A percentile compares a stretch with the other conserved stretches of the same genome.
Evolutionary conservation across 2,888 invertebrate species (phyloP).

Genomic region (Alloscopus bannaensis): DNA sequence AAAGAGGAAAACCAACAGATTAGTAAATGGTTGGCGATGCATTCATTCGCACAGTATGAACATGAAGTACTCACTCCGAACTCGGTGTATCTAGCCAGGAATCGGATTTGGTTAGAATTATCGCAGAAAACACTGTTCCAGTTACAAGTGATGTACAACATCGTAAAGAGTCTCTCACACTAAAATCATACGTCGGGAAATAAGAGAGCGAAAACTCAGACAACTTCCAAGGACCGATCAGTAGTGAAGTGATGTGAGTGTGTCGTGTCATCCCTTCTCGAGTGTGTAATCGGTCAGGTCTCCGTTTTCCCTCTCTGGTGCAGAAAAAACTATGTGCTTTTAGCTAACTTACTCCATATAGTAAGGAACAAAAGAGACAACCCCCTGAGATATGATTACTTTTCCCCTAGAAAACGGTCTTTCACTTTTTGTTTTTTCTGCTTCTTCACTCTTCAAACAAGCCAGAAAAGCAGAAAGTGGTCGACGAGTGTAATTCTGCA

Average conservation of each 20-base stretch:
- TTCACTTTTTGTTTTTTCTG: constrained; percentile 40
- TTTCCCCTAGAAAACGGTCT: constrained; percentile 41
- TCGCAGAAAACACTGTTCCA: too few relatives aligned
- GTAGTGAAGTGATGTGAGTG: constrained; percentile 45
- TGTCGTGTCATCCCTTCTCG: constrained; percentile 58
- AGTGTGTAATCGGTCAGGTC: constrained; percentile 64
- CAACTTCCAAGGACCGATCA: constrained; percentile 31
- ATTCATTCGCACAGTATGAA: constrained; percentile 16
- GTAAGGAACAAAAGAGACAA: constrained; percentile 34
- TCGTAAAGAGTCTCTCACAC: too few relatives aligned
- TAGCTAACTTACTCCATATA: constrained; percentile 20
- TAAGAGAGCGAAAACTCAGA: constrained; percentile 15
- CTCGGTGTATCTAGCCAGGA: too few relatives aligned
- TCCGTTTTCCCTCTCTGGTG: too few relatives aligned
- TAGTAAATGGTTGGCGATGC: constrained; percentile 44
- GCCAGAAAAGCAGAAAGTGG: constrained; percentile 19
- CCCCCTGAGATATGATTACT: constrained; percentile 47
- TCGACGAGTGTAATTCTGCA: too few relatives aligned
- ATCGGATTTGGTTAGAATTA: too few relatives aligned
- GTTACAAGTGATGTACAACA: too few relatives aligned
- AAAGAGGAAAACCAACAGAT: constrained; percentile 47
- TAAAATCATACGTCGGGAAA: not conserved
- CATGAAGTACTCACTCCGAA: not conserved
- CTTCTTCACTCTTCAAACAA: constrained; percentile 53
- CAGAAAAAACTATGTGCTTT: constrained; percentile 26